phyloP scores from a whole-genome alignment of 2,888 invertebrate genomes.

The Napeogenes sylphis region DNA sequence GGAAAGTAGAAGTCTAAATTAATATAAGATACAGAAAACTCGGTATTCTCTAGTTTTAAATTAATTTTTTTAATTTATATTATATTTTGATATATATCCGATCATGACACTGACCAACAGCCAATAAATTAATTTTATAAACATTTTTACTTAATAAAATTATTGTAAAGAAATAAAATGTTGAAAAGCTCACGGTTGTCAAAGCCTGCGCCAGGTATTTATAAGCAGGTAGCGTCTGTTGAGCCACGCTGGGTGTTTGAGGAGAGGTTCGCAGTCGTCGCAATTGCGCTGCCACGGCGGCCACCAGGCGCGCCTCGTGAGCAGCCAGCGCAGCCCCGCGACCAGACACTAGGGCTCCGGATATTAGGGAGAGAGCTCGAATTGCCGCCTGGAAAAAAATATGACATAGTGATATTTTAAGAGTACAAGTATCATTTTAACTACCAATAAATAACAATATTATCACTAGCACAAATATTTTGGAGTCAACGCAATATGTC shows the following conservation, averaged over 20 bases:
- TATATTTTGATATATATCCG: too few relatives aligned
- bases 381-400: constrained; percentile 55
- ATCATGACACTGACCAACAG: too few relatives aligned
- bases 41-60: too few relatives aligned
- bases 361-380: constrained; percentile 83
- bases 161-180: too few relatives aligned
- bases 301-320: constrained; percentile 82
- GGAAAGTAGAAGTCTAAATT: too few relatives aligned
- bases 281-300: constrained; percentile 81
- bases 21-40: too few relatives aligned
- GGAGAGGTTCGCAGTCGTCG: constrained; percentile 65
- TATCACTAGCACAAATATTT: too few relatives aligned
- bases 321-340: constrained; percentile 69
- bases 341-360: constrained; percentile 79
- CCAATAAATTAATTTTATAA: too few relatives aligned
- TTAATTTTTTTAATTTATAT: too few relatives aligned
- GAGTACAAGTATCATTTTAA: background rate
- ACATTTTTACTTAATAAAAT: too few relatives aligned
- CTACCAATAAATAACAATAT: too few relatives aligned
- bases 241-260: constrained; percentile 41
- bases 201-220: constrained; percentile 62
- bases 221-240: constrained; percentile 54
- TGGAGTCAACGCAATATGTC: too few relatives aligned
- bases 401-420: background rate
- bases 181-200: constrained; percentile 50